phyloP scores from a whole-genome alignment of 2,113 vertebrate genomes.

The Sphaerodactylus townsendi region DNA sequence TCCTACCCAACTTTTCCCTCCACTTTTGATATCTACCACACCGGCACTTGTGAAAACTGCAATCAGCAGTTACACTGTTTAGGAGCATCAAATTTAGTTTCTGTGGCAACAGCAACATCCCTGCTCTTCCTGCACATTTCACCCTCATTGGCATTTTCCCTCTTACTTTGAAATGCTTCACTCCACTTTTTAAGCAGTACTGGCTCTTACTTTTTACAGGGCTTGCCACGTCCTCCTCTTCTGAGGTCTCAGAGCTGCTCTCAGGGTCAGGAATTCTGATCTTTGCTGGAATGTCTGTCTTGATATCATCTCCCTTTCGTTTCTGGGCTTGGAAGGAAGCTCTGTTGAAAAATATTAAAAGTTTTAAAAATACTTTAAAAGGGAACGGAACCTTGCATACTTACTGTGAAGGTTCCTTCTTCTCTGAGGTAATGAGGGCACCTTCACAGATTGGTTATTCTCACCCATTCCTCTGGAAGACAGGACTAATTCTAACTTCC shows the following conservation, averaged over 20 bases:
- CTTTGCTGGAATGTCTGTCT: slow-evolving; percentile 55
- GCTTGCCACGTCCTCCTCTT: slow-evolving; percentile 72
- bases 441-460: too few relatives aligned
- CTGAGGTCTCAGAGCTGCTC: slow-evolving; percentile 80
- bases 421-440: too few relatives aligned
- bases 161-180: neutral
- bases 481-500: too few relatives aligned
- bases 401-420: too few relatives aligned
- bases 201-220: slow-evolving; percentile 60
- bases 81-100: neutral
- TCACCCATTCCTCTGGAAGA: too few relatives aligned
- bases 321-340: slow-evolving; percentile 68
- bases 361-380: neutral
- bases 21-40: neutral
- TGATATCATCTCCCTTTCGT: slow-evolving; percentile 63
- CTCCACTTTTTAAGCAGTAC: neutral
- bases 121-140: neutral
- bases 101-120: neutral
- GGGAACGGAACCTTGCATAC: too few relatives aligned
- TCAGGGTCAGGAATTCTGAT: slow-evolving; percentile 73
- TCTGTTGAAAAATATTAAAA: slow-evolving; percentile 52
- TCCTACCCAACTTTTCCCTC: neutral
- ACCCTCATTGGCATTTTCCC: too few relatives aligned
- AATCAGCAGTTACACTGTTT: neutral
- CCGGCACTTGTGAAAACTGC: neutral